Evolutionary conservation across 2,113 vertebrate species (phyloP).

Genomic region (Poeciliopsis occidentalis): DNA sequence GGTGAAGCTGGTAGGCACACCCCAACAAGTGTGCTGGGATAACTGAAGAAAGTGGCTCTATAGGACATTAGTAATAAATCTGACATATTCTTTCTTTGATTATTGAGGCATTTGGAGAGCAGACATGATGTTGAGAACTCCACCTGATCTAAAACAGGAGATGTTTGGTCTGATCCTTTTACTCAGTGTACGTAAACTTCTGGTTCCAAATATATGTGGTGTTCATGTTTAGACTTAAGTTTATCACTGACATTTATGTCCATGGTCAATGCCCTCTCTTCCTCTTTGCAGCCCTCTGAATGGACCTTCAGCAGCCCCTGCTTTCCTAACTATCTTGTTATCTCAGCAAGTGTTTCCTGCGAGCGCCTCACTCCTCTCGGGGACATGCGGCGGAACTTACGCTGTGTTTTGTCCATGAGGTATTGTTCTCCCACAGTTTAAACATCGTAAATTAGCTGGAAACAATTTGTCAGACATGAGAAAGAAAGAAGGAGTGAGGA

Average conservation of each 20-base stretch:
- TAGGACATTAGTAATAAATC: no score
- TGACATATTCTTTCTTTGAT: no score
- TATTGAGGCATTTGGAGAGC: no score
- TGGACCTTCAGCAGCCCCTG: constrained; percentile 65
- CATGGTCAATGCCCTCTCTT: background rate
- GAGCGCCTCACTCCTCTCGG: constrained; percentile 69
- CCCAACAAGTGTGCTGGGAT: background rate
- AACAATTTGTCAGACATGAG: constrained; percentile 76
- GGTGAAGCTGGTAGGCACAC: background rate
- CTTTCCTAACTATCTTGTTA: constrained; percentile 80
- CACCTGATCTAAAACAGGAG: no score
- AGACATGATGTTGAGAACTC: no score
- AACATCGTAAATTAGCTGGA: constrained; percentile 75
- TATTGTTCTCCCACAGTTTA: constrained; percentile 75
- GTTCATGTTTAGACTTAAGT: background rate
- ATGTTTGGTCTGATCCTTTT: no score
- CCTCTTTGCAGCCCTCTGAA: constrained; percentile 26
- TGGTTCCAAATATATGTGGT: background rate
- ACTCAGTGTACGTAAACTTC: no score
- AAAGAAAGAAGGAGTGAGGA: constrained; percentile 33
- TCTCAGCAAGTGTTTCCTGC: constrained; percentile 81
- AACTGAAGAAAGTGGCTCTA: background rate
- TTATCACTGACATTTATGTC: constrained; percentile 38
- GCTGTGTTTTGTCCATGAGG: constrained; percentile 53
- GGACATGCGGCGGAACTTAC: constrained; percentile 64